Conservation (phyloP, 2,888 invertebrate species). For the Himalopsyche anomala region DNA sequence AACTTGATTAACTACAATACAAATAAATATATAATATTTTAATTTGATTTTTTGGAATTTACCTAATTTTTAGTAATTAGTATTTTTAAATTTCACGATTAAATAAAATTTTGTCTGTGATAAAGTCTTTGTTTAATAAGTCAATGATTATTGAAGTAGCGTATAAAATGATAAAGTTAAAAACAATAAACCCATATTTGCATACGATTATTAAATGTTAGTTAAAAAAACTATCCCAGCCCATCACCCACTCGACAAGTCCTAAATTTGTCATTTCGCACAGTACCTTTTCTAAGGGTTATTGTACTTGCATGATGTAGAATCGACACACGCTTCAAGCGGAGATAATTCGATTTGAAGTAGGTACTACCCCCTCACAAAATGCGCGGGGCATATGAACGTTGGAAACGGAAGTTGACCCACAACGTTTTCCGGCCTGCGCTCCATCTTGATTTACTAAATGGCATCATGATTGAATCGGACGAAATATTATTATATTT, state of each 20-base stretch:
- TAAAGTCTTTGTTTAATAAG: too few species aligned
- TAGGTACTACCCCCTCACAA: not conserved
- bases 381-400: conserved; percentile 49
- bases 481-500: conserved; percentile 45
- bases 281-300: not conserved
- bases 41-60: too few species aligned
- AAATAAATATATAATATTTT: too few species aligned
- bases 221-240: not conserved
- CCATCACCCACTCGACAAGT: not conserved
- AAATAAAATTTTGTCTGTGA: too few species aligned
- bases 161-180: not conserved
- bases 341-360: conserved; percentile 50
- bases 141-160: too few species aligned
- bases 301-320: conserved; percentile 38
- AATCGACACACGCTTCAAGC: conserved; percentile 43
- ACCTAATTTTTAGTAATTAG: too few species aligned
- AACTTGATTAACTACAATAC: too few species aligned
- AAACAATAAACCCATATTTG: not conserved
- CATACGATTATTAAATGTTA: not conserved
- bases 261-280: conserved; percentile 18
- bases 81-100: too few species aligned
- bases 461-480: conserved; percentile 31
- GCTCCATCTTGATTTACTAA: conserved; percentile 34
- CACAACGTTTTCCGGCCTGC: conserved; percentile 50
- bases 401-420: conserved; percentile 53